Evolutionary conservation across 2,113 vertebrate species (phyloP).

Genomic region (Phrynosoma blainvillii): DNA sequence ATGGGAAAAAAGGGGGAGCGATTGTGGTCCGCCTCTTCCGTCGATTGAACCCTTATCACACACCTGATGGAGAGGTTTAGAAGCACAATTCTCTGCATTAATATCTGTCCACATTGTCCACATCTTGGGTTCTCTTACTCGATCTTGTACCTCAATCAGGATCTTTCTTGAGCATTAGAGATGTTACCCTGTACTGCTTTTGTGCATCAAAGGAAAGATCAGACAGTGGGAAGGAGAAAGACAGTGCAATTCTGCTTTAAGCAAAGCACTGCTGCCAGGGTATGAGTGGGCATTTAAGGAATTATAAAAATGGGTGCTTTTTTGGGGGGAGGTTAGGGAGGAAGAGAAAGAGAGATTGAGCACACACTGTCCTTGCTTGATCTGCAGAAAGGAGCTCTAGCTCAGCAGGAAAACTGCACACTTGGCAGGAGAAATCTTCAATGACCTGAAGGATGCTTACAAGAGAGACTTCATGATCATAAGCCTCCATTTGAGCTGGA

Average conservation of each 20-base stretch:
- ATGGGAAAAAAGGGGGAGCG: background rate
- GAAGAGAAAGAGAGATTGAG: background rate
- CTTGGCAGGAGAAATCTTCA: too few relatives aligned
- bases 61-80: background rate
- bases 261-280: background rate
- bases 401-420: background rate
- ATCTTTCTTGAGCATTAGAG: background rate
- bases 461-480: too few relatives aligned
- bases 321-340: too few relatives aligned
- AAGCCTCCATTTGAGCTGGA: too few relatives aligned
- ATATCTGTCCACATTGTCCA: slow-evolving; percentile 3
- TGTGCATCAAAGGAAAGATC: background rate
- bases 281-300: background rate
- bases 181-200: background rate
- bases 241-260: background rate
- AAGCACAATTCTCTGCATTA: background rate
- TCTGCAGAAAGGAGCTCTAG: background rate
- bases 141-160: background rate
- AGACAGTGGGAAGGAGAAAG: background rate
- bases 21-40: too few relatives aligned
- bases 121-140: background rate
- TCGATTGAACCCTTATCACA: background rate
- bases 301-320: background rate
- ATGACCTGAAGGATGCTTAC: too few relatives aligned
- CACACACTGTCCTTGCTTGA: background rate